These are phyloP conservation scores for Pentalonia nigronervosa DNA, from an alignment of 1,140 invertebrate species.

Conservation along the genomic window DNA sequence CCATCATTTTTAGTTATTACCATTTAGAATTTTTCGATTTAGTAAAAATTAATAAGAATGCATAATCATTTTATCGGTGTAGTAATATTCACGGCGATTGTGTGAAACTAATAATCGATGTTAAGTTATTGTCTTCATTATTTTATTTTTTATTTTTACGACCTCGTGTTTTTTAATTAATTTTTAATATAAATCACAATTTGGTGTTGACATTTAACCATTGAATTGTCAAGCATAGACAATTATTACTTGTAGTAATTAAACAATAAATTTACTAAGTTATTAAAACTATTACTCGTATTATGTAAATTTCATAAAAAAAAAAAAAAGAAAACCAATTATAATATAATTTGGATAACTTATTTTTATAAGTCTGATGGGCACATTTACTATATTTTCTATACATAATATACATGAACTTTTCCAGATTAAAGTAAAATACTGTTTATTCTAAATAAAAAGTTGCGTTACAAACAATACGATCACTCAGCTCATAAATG, in stretches of 20 bases:
- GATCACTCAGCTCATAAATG: background rate
- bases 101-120: background rate
- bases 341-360: background rate
- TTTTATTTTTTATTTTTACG: background rate
- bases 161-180: background rate
- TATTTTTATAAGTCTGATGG: background rate
- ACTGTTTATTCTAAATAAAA: background rate
- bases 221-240: background rate
- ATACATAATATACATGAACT: background rate
- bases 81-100: background rate
- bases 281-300: background rate
- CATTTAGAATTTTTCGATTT: background rate
- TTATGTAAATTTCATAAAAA: background rate
- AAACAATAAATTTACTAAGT: background rate
- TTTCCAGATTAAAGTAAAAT: slow-evolving; percentile 33
- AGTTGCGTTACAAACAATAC: background rate
- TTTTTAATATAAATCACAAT: background rate
- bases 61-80: background rate
- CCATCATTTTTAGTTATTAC: background rate
- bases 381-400: background rate
- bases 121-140: background rate
- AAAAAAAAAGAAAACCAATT: background rate
- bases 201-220: background rate
- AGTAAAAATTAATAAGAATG: background rate
- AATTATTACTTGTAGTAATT: background rate